A percentile compares a stretch with the other conserved stretches of the same genome.
phyloP scores from a whole-genome alignment of 2,113 vertebrate species.

The Poecilia latipinna region DNA sequence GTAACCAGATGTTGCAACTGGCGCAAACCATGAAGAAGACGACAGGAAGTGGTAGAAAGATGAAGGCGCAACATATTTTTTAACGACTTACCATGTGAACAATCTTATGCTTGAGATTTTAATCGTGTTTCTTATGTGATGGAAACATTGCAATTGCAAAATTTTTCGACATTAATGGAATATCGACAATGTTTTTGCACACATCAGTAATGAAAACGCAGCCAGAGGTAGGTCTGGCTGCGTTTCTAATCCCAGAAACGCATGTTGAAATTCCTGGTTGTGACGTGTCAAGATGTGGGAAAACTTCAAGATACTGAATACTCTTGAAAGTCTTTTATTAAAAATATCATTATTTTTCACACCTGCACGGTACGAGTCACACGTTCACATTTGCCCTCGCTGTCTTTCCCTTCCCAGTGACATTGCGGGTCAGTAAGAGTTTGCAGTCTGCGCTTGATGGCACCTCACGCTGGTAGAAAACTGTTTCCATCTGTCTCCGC shows the following conservation, averaged over 20 bases:
- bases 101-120: too few relatives aligned
- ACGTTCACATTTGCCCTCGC: not conserved
- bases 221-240: not conserved
- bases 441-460: not conserved
- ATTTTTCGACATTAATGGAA: too few relatives aligned
- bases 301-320: not conserved
- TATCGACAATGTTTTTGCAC: too few relatives aligned
- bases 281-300: not conserved
- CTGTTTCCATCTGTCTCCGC: slow-evolving; percentile 1
- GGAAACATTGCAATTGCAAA: too few relatives aligned
- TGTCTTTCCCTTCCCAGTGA: not conserved
- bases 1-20: too few relatives aligned
- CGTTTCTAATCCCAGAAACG: not conserved
- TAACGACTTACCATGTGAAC: too few relatives aligned
- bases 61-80: too few relatives aligned
- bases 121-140: too few relatives aligned
- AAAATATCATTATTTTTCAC: not conserved
- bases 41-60: too few relatives aligned
- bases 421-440: not conserved
- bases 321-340: not conserved
- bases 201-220: too few relatives aligned
- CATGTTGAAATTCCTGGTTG: not conserved
- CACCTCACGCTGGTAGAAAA: not conserved
- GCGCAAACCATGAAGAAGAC: too few relatives aligned
- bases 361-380: not conserved